These are phyloP conservation scores for Eublepharis macularius DNA, from an alignment of 2,113 vertebrate genomes.

Conservation along the genomic window DNA sequence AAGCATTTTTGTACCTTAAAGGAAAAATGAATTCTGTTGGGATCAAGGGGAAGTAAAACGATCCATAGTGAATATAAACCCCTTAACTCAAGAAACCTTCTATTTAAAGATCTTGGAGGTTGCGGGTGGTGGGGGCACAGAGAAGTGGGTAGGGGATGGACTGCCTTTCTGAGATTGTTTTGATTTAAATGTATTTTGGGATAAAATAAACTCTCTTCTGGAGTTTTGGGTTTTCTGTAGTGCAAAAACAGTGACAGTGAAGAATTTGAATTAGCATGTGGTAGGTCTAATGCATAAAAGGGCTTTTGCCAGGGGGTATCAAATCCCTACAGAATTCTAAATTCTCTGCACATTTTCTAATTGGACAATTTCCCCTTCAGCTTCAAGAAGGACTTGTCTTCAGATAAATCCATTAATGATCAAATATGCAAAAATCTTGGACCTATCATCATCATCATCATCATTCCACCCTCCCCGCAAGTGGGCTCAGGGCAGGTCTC, in stretches of 20 bases:
- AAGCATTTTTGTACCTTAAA: neutral
- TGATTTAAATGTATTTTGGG: neutral
- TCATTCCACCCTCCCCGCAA: too few species aligned
- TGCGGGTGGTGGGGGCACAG: neutral
- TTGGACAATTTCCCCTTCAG: neutral
- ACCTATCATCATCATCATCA: too few species aligned
- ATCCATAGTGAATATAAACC: neutral
- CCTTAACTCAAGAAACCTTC: constrained; percentile 5
- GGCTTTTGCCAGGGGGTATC: neutral
- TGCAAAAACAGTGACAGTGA: neutral
- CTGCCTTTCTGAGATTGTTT: fast-evolving
- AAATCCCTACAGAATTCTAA: neutral
- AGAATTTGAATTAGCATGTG: constrained; percentile 21
- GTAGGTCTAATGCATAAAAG: neutral
- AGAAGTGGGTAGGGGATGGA: fast-evolving
- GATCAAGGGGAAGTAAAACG: neutral
- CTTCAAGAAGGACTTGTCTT: neutral
- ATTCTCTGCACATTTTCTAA: neutral
- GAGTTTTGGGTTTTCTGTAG: neutral
- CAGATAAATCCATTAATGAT: neutral
- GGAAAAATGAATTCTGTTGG: neutral
- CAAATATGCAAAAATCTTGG: neutral
- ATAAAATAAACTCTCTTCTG: neutral
- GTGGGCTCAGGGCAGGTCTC: too few species aligned
- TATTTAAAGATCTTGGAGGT: neutral